Evolutionary conservation across 2,113 vertebrate species (phyloP).

Genomic region (Phainopepla nitens): DNA sequence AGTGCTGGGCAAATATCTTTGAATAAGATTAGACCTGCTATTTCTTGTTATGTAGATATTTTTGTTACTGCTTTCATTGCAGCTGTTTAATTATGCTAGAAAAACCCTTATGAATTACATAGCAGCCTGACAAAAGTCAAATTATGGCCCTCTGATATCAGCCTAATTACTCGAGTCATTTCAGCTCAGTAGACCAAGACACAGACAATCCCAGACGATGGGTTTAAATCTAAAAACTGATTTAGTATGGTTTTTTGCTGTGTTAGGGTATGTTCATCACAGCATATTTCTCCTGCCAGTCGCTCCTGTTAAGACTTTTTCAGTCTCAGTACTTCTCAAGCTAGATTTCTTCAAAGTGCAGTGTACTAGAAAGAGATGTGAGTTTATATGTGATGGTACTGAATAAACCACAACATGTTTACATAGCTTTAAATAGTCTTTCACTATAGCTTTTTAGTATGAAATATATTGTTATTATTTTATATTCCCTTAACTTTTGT

Average conservation of each 20-base stretch:
- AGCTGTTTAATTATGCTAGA: not conserved
- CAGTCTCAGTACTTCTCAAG: not conserved
- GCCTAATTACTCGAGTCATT: not conserved
- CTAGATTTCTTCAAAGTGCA: not conserved
- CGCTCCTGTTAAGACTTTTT: not conserved
- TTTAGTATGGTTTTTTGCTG: not conserved
- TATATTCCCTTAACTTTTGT: not conserved
- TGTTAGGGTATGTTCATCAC: too few relatives aligned
- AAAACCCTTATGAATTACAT: not conserved
- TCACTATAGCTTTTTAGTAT: not conserved
- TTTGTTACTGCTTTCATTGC: not conserved
- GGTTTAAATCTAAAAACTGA: not conserved
- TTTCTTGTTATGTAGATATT: not conserved
- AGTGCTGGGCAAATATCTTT: not conserved
- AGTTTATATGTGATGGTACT: not conserved
- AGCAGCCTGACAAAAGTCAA: not conserved
- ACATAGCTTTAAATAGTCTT: not conserved
- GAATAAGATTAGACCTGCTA: not conserved
- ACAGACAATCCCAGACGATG: not conserved
- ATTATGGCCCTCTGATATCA: not conserved
- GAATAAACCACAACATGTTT: not conserved
- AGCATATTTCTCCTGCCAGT: not conserved
- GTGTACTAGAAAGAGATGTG: not conserved
- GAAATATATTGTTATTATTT: not conserved
- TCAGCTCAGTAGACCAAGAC: not conserved